A percentile compares a stretch with the other conserved stretches of the same genome.
phyloP scores from a whole-genome alignment of 1,140 invertebrate genomes.

The Bombus superbus region DNA sequence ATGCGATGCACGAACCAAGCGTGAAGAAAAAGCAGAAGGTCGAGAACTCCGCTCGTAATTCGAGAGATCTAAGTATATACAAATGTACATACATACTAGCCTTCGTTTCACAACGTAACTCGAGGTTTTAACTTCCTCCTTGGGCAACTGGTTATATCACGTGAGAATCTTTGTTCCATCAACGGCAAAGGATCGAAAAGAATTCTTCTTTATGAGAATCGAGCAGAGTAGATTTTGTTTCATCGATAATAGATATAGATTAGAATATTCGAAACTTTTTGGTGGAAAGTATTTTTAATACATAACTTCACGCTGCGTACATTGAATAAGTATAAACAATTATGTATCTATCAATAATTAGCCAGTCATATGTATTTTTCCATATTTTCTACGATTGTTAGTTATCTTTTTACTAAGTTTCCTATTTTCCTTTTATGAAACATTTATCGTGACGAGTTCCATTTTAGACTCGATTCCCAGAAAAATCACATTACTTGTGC shows the following conservation, averaged over 20 bases:
- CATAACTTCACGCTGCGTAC: too few relatives aligned
- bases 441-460: not conserved
- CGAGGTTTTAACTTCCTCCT: not conserved
- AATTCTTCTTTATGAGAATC: not conserved
- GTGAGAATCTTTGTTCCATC: not conserved
- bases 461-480: not conserved
- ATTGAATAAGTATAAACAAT: too few relatives aligned
- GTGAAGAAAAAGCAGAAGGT: not conserved
- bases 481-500: not conserved
- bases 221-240: not conserved
- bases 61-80: not conserved
- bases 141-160: not conserved
- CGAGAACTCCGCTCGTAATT: constrained; percentile 12
- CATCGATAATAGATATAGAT: not conserved
- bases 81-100: too few relatives aligned
- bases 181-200: not conserved
- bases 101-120: constrained; percentile 9
- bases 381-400: not conserved
- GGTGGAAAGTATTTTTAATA: not conserved
- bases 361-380: not conserved
- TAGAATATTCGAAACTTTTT: not conserved
- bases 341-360: too few relatives aligned
- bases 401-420: not conserved
- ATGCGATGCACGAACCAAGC: not conserved
- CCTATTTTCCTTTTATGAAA: not conserved